phyloP scores from a whole-genome alignment of 2,113 vertebrate genomes.

The Blennius ocellaris region DNA sequence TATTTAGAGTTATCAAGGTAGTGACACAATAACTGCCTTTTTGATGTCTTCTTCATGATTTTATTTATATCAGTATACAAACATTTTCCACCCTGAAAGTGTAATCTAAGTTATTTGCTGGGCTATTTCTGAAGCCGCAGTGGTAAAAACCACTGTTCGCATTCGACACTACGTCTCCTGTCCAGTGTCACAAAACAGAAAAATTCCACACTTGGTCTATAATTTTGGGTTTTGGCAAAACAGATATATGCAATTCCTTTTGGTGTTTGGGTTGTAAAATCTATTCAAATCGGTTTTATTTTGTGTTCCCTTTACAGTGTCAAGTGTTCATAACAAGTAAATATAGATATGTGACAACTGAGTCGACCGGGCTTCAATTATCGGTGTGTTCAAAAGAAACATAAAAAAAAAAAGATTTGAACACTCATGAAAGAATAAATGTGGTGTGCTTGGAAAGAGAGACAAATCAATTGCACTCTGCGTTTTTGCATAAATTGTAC shows the following conservation, averaged over 20 bases:
- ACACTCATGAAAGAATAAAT: no score
- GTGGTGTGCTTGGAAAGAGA: neutral
- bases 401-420: neutral
- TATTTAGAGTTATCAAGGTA: neutral
- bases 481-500: constrained; percentile 4
- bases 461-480: neutral
- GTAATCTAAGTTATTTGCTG: constrained; percentile 30
- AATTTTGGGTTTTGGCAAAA: constrained; percentile 64
- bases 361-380: neutral
- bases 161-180: constrained; percentile 65
- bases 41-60: neutral
- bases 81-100: constrained; percentile 19
- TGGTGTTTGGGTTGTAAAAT: constrained; percentile 53
- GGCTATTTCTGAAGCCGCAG: constrained; percentile 44
- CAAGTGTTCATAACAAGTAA: constrained; percentile 19
- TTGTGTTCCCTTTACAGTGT: constrained; percentile 42
- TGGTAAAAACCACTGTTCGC: constrained; percentile 49
- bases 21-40: neutral
- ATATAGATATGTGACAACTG: constrained; percentile 20
- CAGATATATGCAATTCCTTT: constrained; percentile 46
- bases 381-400: neutral
- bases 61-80: neutral
- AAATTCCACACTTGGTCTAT: constrained; percentile 47
- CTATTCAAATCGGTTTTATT: constrained; percentile 58
- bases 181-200: constrained; percentile 52